Evolutionary conservation across 1,140 invertebrate species (phyloP), one percentile per base, ranked within the genome.

Genomic region (Archivesica marissinica): DNA sequence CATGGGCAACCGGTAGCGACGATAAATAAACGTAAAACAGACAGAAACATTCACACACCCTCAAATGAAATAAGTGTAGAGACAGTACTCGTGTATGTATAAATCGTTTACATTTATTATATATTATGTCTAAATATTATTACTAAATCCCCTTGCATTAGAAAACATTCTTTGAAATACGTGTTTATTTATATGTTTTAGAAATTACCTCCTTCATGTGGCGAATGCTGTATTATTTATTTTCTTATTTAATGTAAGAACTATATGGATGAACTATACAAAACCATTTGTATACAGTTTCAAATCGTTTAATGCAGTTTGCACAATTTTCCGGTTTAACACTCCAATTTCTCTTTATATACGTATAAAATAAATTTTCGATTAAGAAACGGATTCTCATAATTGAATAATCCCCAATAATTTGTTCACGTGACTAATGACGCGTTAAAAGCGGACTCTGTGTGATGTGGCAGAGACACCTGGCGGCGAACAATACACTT

Each of bases 381-480:
- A 66, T 61, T 44, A 78, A 41, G 3, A 79, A 79, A 66, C 28
- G 38, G 30, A 44, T 47, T 79, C 33, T 33, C n/a, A 33, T 64
- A 79, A 50, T 79, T 79, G 77, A 66, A 79, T 79, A 66, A 79
- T 68, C 38, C 77, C 56, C n/a, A 25, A 28, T 79, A 44, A 79
- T 66, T 47, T 83, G 68, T 83, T 75, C 79, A 72, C 64, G 47
- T 81, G 66, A 50, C 66, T 72, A 81, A 81, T 81, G 64, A 70
- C 33, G 3, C 23, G 66, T 70, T n/a, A n/a, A 81, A 56, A 70
- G 68, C 47, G 79, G 47, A 44, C 64, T 47, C 79, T 72, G 66
- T 81, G 33, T 54, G 79, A 81, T 81, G 79, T 81, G 79, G 79
- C 35, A 17, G 47, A 2, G 68, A 81, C 79, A 81, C 79, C 79